Conservation (phyloP, 2,888 invertebrate genomes). For the Periphyllus acericola region DNA sequence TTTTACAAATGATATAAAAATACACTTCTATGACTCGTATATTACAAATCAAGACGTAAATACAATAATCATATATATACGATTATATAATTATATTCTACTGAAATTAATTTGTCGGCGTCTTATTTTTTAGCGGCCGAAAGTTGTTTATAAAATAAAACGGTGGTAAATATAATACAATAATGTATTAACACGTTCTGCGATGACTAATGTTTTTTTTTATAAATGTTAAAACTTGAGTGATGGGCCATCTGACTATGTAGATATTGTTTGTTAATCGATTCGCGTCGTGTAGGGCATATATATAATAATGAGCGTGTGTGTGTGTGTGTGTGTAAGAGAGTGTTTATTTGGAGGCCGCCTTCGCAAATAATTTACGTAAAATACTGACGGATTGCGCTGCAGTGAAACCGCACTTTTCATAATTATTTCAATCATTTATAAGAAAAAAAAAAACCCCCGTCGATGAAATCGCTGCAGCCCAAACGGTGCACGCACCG, state of each 20-base stretch:
- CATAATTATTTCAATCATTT: background rate
- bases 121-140: background rate
- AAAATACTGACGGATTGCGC: background rate
- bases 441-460: too few species aligned
- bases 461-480: background rate
- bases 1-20: too few species aligned
- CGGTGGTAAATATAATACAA: background rate
- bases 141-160: background rate
- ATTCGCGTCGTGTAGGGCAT: background rate
- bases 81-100: too few species aligned
- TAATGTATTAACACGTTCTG: background rate
- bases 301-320: background rate
- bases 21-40: too few species aligned
- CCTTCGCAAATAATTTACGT: background rate
- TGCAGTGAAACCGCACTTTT: background rate
- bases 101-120: background rate
- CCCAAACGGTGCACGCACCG: too few species aligned
- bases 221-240: background rate
- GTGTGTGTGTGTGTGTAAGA: too few species aligned
- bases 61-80: too few species aligned
- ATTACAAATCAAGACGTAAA: too few species aligned
- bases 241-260: background rate
- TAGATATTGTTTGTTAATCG: background rate
- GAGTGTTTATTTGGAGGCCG: background rate
- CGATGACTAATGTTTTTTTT: background rate